These are phyloP conservation scores for Synchiropus splendidus DNA, from an alignment of 2,113 vertebrate species.

Conservation along the genomic window DNA sequence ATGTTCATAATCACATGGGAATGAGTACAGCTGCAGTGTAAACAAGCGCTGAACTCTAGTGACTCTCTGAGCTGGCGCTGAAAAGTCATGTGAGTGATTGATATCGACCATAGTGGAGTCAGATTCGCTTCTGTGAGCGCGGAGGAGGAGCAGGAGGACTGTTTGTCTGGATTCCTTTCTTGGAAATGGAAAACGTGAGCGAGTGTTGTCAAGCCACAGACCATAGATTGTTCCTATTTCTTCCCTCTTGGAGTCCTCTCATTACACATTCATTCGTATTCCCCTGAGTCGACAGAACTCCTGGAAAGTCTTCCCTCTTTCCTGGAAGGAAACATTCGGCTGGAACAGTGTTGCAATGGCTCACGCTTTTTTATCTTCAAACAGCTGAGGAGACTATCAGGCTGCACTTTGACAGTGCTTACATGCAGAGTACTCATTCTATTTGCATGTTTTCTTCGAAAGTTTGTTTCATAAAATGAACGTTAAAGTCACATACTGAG, in stretches of 20 bases:
- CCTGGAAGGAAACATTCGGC: constrained; percentile 22
- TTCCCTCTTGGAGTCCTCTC: not conserved
- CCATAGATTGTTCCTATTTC: not conserved
- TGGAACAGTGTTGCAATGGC: too few relatives aligned
- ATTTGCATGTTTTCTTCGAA: too few relatives aligned
- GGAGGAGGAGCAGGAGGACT: constrained; percentile 3
- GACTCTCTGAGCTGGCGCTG: not conserved
- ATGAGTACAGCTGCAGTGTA: constrained; percentile 11
- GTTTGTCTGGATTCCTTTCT: constrained; percentile 11
- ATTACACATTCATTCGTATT: constrained; percentile 1
- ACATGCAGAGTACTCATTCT: too few relatives aligned
- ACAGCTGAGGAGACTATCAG: constrained; percentile 1
- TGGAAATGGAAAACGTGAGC: constrained; percentile 34
- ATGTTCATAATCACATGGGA: not conserved
- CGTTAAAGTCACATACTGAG: too few relatives aligned
- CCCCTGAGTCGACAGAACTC: constrained; percentile 3
- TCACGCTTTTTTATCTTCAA: not conserved
- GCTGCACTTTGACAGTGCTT: too few relatives aligned
- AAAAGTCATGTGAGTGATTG: constrained; percentile 29
- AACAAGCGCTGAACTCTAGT: constrained; percentile 14
- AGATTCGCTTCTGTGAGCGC: constrained; percentile 22
- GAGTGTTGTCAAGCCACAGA: constrained; percentile 6
- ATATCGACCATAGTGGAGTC: constrained; percentile 37
- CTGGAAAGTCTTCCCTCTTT: constrained; percentile 35
- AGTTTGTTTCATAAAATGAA: too few relatives aligned